Evolutionary conservation across 2,888 invertebrate species (phyloP).

Genomic region (Scotopteryx bipunctaria): DNA sequence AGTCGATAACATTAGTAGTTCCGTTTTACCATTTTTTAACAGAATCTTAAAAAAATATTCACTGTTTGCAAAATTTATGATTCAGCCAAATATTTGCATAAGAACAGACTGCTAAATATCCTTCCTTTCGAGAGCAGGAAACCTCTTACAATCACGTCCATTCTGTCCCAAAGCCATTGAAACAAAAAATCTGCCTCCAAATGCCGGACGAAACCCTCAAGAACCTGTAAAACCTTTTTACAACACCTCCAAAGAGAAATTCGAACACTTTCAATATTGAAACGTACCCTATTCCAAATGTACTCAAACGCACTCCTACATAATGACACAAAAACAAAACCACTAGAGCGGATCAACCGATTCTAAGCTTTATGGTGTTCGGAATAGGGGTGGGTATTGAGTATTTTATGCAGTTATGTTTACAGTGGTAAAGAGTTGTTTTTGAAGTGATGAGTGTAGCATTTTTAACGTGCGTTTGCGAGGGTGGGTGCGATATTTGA

Average conservation of each 20-base stretch:
- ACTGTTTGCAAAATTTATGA: too few species aligned
- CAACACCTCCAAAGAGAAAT: conserved; percentile 41
- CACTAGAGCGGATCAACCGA: background rate
- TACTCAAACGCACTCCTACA: conserved; percentile 53
- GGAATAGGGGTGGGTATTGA: conserved; percentile 1
- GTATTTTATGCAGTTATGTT: conserved; percentile 31
- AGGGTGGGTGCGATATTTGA: conserved; percentile 47
- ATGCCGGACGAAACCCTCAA: conserved; percentile 31
- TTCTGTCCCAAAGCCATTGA: conserved; percentile 22
- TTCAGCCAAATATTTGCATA: conserved; percentile 17
- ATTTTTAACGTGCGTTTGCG: conserved; percentile 45
- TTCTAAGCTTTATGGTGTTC: conserved; percentile 17
- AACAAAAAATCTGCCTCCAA: conserved; percentile 30
- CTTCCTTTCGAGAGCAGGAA: conserved; percentile 20
- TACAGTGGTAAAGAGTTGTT: conserved; percentile 46
- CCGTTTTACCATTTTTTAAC: too few species aligned
- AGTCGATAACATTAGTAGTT: too few species aligned
- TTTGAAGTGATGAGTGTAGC: conserved; percentile 45
- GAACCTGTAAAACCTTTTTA: conserved; percentile 39
- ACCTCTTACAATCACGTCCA: conserved; percentile 26
- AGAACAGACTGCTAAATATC: conserved; percentile 13
- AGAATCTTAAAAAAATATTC: too few species aligned
- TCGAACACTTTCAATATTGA: conserved; percentile 35
- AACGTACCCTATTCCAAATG: conserved; percentile 33
- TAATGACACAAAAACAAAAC: conserved; percentile 37